Evolutionary conservation across 2,797 vertebrate species (phyloP), one percentile per base, ranked within the genome.

Genomic region (Catamblyrhynchus diadema): DNA sequence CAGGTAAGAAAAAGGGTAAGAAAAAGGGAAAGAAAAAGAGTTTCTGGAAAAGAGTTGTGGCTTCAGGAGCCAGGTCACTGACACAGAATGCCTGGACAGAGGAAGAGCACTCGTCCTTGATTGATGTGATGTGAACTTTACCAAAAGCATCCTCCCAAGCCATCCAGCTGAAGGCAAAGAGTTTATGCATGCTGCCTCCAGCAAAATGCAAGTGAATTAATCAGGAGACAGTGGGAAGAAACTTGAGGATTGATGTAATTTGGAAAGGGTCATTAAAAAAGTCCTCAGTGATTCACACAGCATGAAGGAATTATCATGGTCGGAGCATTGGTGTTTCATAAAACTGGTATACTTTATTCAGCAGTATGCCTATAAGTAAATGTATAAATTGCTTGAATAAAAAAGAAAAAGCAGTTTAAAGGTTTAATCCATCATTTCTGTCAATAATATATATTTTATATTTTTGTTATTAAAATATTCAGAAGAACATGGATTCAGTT

Each of bases 401-500:
- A 81, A 81, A 56, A 93, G 12, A 21, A 84, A 70, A 65, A 35
- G 0, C 5, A 51, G 2, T 77, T 93, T 86, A 82, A 77, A 91
- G 69, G 41, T 45, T 92, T 87, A 90, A 86, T 48, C 50, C 10
- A 7, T 56, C 21, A 39, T 91, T 93, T 94, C 12, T 71, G 22
- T 92, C 60, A 67, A 74, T 44, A 74, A 19, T 50, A 86, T 42
- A 14, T 64, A 81, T 56, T 91, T 67, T 20, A 80, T 86, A 41
- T 84, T 92, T 93, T 93, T 3, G 9, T 13, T 81, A 61, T 28
- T 96, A 27, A 90, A 96, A 94, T 90, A 95, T 73, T 92, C 56
- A 92, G 48, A 53, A 24, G 56, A 67, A 59, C 27, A 47, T 79
- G 56, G 56, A 94, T 64, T 95, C 56, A 56, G 23, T 85, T 92